Base-by-base conservation (phyloP, 1,140 invertebrate species). In the Chymomyza costata region DNA sequence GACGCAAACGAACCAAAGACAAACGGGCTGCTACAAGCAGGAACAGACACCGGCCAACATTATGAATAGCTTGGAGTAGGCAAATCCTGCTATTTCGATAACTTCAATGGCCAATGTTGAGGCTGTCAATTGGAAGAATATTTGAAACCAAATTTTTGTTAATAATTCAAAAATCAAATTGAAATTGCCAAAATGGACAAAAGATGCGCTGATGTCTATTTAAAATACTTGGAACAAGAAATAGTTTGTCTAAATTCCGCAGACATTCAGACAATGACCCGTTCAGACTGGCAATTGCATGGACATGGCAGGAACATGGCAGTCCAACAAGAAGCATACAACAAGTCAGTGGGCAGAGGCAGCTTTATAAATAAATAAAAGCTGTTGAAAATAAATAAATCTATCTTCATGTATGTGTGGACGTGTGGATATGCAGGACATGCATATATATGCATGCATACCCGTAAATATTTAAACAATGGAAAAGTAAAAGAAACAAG, bases 121-220 rank as follows among this genome's bases (percentile, higher is more conserved):
- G 35, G 31, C 62, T 65, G 64, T 64, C 68, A 73, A 73, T 73
- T 67, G 11, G 69, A 64, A 35, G 37, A 52, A 38, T 49, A 53
- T 50, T 41, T 25, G 57, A 44, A 39, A 40, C 45, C 21, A 68
- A 54, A 68, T 61, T 64, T 51, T 41, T 47, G 55, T 80, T 68
- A 67, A 80, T 80, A 71, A 80, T 80, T 80, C 73, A 80, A 44
- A 80, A 80, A 80, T 80, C 73, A 80, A 80, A 81, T 80, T 57
- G 51, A 32, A 54, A 71, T 64, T 31, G 35, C 21, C 11, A 15
- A 38, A 32, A 41, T 48, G 54, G 51, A 57, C 50, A 60, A 60
- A 50, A 46, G 54, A 50, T 46, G 62, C 47, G n/a, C n/a, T n/a
- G n/a, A n/a, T n/a, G 25, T 28, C 5, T 10, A 28, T 28, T 28